Conservation (phyloP, 1,140 invertebrate genomes). For the Ephestia elutella region DNA sequence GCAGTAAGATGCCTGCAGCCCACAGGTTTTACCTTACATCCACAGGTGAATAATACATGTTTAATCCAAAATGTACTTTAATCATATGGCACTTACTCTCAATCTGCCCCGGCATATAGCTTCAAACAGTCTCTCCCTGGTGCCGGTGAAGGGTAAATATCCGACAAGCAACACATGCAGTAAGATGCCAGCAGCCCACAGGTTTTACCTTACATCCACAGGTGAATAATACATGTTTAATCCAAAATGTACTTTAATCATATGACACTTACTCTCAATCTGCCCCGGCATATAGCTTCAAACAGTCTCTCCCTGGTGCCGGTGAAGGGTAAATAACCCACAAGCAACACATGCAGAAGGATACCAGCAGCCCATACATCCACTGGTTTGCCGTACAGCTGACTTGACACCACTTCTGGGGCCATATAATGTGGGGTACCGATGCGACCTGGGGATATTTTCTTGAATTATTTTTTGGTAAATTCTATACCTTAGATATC, state of each 20-base stretch:
- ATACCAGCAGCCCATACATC: slow-evolving; percentile 98
- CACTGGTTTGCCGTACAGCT: slow-evolving; percentile 95
- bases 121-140: slow-evolving; percentile 92
- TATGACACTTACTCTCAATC: slow-evolving; percentile 85
- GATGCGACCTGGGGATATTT: slow-evolving; percentile 82
- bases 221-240: too few species aligned
- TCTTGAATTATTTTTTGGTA: too few species aligned
- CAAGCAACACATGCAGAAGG: slow-evolving; percentile 93
- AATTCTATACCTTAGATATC: too few species aligned
- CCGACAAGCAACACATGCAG: slow-evolving; percentile 95
- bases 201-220: too few species aligned
- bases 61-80: too few species aligned
- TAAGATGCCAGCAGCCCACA: slow-evolving; percentile 97
- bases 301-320: slow-evolving; percentile 94
- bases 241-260: background rate
- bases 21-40: too few species aligned
- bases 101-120: slow-evolving; percentile 90
- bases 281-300: slow-evolving; percentile 90
- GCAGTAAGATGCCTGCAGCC: slow-evolving; percentile 95
- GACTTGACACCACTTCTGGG: slow-evolving; percentile 93
- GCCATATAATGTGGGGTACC: slow-evolving; percentile 98
- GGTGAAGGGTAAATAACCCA: slow-evolving; percentile 94
- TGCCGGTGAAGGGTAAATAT: slow-evolving; percentile 94
- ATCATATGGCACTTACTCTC: slow-evolving; percentile 81
- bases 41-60: too few species aligned